phyloP scores from a whole-genome alignment of 2,797 vertebrate species.

The Sebastes steindachneri region DNA sequence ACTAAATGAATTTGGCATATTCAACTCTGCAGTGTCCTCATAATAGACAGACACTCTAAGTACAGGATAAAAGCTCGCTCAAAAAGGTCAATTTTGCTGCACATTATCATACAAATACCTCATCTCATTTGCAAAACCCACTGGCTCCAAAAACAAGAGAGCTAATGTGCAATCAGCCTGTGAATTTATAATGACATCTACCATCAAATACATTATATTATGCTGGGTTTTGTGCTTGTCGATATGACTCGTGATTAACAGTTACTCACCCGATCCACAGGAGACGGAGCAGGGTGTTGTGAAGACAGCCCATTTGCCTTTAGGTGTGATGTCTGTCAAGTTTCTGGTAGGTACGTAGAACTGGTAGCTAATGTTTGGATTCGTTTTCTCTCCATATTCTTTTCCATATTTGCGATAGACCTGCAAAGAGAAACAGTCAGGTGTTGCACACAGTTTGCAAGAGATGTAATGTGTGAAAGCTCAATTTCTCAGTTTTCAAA shows the following conservation, averaged over 20 bases:
- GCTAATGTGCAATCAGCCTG: neutral
- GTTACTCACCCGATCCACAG: conserved; percentile 90
- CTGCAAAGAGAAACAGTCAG: conserved; percentile 68
- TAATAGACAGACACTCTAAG: neutral
- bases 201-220: neutral
- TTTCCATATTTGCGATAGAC: conserved; percentile 91
- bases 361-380: conserved; percentile 90
- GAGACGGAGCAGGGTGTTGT: conserved; percentile 88
- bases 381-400: conserved; percentile 89
- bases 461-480: neutral
- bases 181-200: neutral
- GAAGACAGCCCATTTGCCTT: conserved; percentile 79
- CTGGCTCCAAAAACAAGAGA: neutral
- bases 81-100: neutral
- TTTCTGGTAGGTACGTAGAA: conserved; percentile 78
- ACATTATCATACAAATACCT: neutral
- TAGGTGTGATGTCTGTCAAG: conserved; percentile 42
- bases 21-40: neutral
- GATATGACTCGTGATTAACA: neutral
- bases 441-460: neutral
- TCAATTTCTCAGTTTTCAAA: neutral
- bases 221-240: neutral
- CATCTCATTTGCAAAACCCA: neutral
- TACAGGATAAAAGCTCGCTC: neutral
- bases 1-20: neutral